Conservation (phyloP, 2,113 vertebrate genomes). For the Cephalopterus ornatus region DNA sequence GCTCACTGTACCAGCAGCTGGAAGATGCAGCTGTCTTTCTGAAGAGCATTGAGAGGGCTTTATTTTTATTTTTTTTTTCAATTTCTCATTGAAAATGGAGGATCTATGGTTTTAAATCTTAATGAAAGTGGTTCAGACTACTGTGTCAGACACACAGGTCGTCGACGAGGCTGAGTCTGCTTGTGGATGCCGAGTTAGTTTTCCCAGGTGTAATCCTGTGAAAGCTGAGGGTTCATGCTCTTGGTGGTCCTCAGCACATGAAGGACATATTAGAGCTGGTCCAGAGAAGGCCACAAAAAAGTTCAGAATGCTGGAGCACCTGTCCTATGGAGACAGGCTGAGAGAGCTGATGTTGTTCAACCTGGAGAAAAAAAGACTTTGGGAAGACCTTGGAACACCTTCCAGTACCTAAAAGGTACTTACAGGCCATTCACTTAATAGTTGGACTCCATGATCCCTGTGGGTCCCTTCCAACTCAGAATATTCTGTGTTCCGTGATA, state of each 20-base stretch:
- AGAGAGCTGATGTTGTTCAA: background rate
- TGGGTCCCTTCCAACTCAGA: background rate
- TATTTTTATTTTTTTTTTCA: background rate
- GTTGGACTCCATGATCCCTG: background rate
- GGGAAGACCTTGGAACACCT: background rate
- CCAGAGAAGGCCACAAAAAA: background rate
- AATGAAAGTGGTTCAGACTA: background rate
- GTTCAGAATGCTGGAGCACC: background rate
- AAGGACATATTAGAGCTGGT: background rate
- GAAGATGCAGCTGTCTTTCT: background rate
- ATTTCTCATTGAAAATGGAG: background rate
- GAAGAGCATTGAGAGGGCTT: background rate
- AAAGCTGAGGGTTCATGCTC: background rate
- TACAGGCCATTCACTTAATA: background rate
- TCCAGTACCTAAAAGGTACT: background rate
- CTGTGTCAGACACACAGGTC: background rate
- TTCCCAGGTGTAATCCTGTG: background rate
- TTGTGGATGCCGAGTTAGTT: accelerated
- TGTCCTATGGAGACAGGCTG: background rate
- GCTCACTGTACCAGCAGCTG: background rate
- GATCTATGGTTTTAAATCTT: background rate
- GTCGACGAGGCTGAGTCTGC: background rate
- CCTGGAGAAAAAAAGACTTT: background rate
- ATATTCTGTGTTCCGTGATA: background rate
- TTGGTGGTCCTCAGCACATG: background rate